Base-by-base conservation (phyloP, 2,797 vertebrate species). In the Centroberyx gerrardi region DNA sequence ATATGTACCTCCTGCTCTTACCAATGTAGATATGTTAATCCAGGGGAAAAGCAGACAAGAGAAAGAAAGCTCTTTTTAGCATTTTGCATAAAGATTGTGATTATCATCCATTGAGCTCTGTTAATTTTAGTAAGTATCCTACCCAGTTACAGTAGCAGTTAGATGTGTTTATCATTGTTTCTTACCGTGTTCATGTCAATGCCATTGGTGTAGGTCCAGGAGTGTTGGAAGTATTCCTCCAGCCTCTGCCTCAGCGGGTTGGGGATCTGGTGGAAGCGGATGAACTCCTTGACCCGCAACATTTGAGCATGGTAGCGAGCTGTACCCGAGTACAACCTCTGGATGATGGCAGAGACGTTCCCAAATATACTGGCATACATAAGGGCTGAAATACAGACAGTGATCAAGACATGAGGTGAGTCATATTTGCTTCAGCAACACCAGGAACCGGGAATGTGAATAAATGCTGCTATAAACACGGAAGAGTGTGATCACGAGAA, bases 331-430 rank as follows among this genome's bases (percentile, higher is more conserved):
- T 99, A 99, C 14, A 99, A 94, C 81, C 98, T 95, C 95, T 99
- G 98, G 94, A 99, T 99, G 94, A 99, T 99, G 94, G 98, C 98
- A 51, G 98, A 99, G 55, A 99, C 98, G 4, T 99, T 99, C 67
- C 98, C 98, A 88, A 99, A 99, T 92, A 99, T 99, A 87, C 98
- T 99, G 91, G 98, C 98, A 7, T 99, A 99, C 98, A 99, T 99
- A 85, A 99, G 91, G 60, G 98, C 98, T 99, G 93, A 60, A 94
- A 94, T 78, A 85, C 82, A 94, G 62, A 88, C 77, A 78, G 31
- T 9, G 29, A 65, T 28, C 81, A 72, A 77, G 1, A 42, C 22
- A 62, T 59, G n/a, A 40, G 46, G 14, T 58, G 14, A 48, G 38
- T 33, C 60, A 14, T 46, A 5, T 46, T 46, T 4, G 46, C 38